Evolutionary conservation across 2,797 vertebrate species (phyloP), one percentile per base, ranked within the genome.

Genomic region (Philypnodon macrostomus): DNA sequence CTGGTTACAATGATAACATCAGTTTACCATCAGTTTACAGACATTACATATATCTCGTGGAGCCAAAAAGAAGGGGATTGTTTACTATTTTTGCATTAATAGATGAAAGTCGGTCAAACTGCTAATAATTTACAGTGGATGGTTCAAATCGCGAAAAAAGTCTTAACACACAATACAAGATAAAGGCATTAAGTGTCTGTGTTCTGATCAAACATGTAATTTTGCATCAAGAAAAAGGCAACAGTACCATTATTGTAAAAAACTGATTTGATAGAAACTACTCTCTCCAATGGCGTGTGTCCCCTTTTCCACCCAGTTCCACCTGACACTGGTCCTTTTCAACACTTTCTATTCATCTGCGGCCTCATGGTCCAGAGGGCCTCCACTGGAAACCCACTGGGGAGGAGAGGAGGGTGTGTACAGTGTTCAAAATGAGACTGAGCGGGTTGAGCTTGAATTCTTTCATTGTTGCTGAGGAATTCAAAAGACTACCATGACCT

Each of bases 381-480:
- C 9, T 30, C 47, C 32, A 4, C 4, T 0, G 9, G 41, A 55
- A 13, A 50, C 21, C 40, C 32, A 10, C 42, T 27, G 52, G 21
- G 47, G 59, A 46, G 36, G 33, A n/a, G 24, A 31, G 45, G 31
- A 23, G 36, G 24, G 31, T 18, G 45, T 53, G 51, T 6, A 14
- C 13, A 19, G 18, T 9, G 4, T 44, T 55, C 52, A 9, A 33
- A 50, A 38, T 42, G 15, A n/a, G 23, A 21, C 3, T 13, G 12
- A 12, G 42, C 59, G 63, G 45, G 18, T 23, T 7, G 14, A 36
- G 60, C 51, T 67, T 69, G 40, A 39, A 63, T 21, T 59, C 62
- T 58, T 50, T 38, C 44, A 65, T 79, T 73, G 76, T 84, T 59
- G 60, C 30, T 35, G 44, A 39, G 36, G 32, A 50, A 65, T 75